Percentiles rank a stretch among this genome's conserved stretches.
These are phyloP conservation scores for Ophonus ardosiacus DNA, from an alignment of 2,888 invertebrate genomes.

Conservation along the genomic window DNA sequence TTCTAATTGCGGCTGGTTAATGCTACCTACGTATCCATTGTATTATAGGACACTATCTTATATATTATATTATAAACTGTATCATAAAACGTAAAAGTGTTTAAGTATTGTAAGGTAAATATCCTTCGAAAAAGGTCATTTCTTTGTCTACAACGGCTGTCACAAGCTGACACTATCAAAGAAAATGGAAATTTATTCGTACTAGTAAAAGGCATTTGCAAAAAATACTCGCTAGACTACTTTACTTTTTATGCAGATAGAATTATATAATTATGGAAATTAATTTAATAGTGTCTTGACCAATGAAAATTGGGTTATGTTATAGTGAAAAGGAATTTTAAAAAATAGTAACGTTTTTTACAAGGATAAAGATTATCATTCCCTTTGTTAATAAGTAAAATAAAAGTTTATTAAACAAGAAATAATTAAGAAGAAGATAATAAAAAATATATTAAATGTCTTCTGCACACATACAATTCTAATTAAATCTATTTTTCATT, in stretches of 20 bases:
- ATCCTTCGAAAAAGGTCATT: conserved; percentile 13
- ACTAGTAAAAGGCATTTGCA: conserved; percentile 4
- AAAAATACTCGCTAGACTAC: not conserved
- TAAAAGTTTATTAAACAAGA: no score
- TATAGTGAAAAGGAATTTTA: no score
- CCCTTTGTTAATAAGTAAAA: no score
- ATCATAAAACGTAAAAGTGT: not conserved
- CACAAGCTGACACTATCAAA: not conserved
- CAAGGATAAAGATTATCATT: no score
- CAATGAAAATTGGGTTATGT: no score
- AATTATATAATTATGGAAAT: not conserved
- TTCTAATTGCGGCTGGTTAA: not conserved
- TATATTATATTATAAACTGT: not conserved
- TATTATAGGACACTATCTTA: not conserved
- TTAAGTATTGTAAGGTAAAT: not conserved
- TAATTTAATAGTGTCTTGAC: no score
- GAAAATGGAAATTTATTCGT: conserved; percentile 13
- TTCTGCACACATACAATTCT: no score
- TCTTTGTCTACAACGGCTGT: not conserved
- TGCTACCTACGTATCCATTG: conserved; percentile 14
- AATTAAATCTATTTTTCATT: no score
- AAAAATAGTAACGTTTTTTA: no score
- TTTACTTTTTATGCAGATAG: conserved; percentile 2
- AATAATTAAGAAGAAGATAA: no score
- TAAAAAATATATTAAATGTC: no score